Base-by-base conservation (phyloP, 1,140 invertebrate species). In the Nephila pilipes region DNA sequence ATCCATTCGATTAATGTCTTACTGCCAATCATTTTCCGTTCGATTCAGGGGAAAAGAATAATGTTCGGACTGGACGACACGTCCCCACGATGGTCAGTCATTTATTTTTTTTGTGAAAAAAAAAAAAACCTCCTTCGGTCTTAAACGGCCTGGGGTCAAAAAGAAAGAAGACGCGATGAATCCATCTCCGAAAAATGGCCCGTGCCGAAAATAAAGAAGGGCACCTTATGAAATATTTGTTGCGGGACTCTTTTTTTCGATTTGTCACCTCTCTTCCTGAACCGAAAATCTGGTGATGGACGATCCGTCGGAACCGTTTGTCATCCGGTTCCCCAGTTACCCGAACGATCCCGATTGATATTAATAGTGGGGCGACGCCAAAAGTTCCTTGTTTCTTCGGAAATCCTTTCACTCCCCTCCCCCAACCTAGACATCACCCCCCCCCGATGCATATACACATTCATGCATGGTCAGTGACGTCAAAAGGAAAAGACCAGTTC, bases 191-290 rank as follows among this genome's bases (percentile, higher is more conserved):
- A 36, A 29, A 32, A 32, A 18, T 14, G 69, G 29, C 69, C 12
- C 14, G 25, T 1, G 36, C 18, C 69, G 14, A 36, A 75, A 75
- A 36, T 75, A 75, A 75, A 75, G 69, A 36, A 32, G 29, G 69
- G 18, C 69, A 75, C 69, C 69, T 75, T 89, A 89, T 89, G 87
- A 89, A 89, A 89, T 89, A 89, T 89, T 89, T 89, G 87, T 79
- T n/a, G 87, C 60, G 63, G 60, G 32, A 32, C 25, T 25, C 65
- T 89, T 75, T 79, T 89, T 79, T 79, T 60, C 87, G 38, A 89
- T 89, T 89, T 79, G 87, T 89, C 87, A 89, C 63, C 87, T 5
- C 29, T 89, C 36, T 58, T 16, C 46, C 12, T n/a, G 46, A 89
- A 89, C 69, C 65, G 87, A 89, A 89, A 89, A 89, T 80, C 87